A percentile compares a stretch with the other conserved stretches of the same genome.
These are phyloP conservation scores for Syrista parreyssii DNA, from an alignment of 2,888 invertebrate species.

Conservation along the genomic window DNA sequence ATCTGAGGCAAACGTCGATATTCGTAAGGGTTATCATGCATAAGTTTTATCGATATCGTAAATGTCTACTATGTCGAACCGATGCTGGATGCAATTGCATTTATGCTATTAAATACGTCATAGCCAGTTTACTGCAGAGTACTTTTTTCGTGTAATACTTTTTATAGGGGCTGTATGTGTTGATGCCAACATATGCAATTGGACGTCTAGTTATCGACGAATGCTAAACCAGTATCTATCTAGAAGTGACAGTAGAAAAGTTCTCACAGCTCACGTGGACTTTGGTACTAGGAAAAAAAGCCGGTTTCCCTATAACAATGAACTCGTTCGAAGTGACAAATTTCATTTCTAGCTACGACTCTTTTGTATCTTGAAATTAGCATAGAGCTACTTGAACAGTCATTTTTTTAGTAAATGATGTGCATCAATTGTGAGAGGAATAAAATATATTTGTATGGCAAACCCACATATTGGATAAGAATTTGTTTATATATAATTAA, in stretches of 20 bases:
- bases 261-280: constrained; percentile 20
- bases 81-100: not conserved
- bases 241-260: constrained; percentile 8
- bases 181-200: not conserved
- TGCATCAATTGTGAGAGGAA: constrained; percentile 25
- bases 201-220: constrained; percentile 9
- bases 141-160: not conserved
- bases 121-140: not conserved
- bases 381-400: constrained; percentile 40
- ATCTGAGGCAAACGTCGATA: not conserved
- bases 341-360: constrained; percentile 28
- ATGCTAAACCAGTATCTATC: constrained; percentile 11
- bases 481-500: not conserved
- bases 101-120: not conserved
- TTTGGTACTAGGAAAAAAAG: constrained; percentile 18
- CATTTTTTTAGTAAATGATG: constrained; percentile 27
- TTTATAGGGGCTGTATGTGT: not conserved
- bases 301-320: constrained; percentile 38
- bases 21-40: not conserved
- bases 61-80: not conserved
- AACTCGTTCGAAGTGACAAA: constrained; percentile 46
- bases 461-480: not conserved
- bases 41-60: not conserved
- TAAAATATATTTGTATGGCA: constrained; percentile 9
- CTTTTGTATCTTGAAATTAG: constrained; percentile 35